Evolutionary conservation across 2,888 invertebrate genomes (phyloP).

Genomic region (Andrena haemorrhoa): DNA sequence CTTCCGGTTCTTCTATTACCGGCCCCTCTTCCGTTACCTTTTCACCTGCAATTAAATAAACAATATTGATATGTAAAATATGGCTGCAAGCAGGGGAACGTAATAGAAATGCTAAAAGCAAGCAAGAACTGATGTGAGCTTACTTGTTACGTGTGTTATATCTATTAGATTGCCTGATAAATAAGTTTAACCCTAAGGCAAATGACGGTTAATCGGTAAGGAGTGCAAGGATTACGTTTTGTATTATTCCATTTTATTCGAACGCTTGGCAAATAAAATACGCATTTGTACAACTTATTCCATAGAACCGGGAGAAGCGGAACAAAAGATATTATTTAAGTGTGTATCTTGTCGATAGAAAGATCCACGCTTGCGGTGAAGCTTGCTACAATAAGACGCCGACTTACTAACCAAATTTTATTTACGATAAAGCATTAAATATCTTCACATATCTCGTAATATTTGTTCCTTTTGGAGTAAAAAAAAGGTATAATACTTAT

Average conservation of each 20-base stretch:
- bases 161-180: slow-evolving; percentile 8
- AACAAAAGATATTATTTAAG: slow-evolving; percentile 1
- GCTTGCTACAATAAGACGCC: slow-evolving; percentile 2
- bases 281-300: slow-evolving; percentile 36
- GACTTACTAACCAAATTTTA: slow-evolving; percentile 13
- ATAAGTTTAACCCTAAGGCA: not conserved
- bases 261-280: slow-evolving; percentile 12
- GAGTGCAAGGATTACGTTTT: slow-evolving; percentile 36
- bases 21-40: slow-evolving; percentile 23
- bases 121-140: slow-evolving; percentile 14
- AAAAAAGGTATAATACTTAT: slow-evolving; percentile 19
- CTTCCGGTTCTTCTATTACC: slow-evolving; percentile 36
- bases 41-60: slow-evolving; percentile 32
- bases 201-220: slow-evolving; percentile 13
- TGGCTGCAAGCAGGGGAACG: not conserved
- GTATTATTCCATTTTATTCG: slow-evolving; percentile 42
- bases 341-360: slow-evolving; percentile 12
- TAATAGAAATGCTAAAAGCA: slow-evolving; percentile 3
- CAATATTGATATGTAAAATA: not conserved
- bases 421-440: slow-evolving; percentile 7
- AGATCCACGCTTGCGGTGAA: slow-evolving; percentile 3
- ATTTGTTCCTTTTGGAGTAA: not conserved
- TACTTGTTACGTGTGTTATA: slow-evolving; percentile 35
- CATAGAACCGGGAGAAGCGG: slow-evolving; percentile 7
- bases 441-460: not conserved